These are phyloP conservation scores for Scaptomyza graminum DNA, from an alignment of 1,140 invertebrate species.

Conservation along the genomic window DNA sequence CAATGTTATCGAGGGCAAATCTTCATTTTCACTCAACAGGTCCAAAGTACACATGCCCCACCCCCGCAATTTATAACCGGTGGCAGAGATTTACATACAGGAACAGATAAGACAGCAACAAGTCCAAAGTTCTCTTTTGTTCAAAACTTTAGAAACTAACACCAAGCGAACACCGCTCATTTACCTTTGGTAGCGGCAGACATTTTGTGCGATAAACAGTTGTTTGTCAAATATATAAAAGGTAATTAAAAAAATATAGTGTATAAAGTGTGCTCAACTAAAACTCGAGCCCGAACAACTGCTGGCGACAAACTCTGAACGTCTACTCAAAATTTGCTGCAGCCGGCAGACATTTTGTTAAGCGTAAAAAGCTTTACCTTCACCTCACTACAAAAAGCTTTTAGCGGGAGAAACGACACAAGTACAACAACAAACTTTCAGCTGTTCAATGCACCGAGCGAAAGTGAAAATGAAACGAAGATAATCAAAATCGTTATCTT, in stretches of 20 bases:
- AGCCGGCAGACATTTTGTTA: constrained; percentile 41
- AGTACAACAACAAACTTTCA: constrained; percentile 33
- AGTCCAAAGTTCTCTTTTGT: constrained; percentile 67
- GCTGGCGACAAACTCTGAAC: constrained; percentile 24
- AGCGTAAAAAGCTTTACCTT: constrained; percentile 51
- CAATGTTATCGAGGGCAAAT: constrained; percentile 41
- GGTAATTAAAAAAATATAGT: not conserved
- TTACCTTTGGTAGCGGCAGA: constrained; percentile 73
- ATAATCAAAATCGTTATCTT: too few species aligned
- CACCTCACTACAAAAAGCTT: constrained; percentile 16
- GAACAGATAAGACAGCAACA: constrained; percentile 61
- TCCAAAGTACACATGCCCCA: constrained; percentile 65
- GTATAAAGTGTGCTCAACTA: constrained; percentile 5
- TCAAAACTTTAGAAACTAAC: constrained; percentile 5
- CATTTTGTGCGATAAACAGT: constrained; percentile 45
- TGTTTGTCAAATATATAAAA: constrained; percentile 14
- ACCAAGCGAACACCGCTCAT: not conserved
- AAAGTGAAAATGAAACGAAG: constrained; percentile 20
- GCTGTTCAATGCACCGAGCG: constrained; percentile 47
- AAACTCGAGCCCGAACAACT: constrained; percentile 3
- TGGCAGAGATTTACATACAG: constrained; percentile 22
- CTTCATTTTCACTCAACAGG: constrained; percentile 62
- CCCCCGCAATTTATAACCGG: not conserved
- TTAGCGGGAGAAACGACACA: constrained; percentile 16
- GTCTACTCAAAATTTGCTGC: constrained; percentile 18